Evolutionary conservation across 2,797 vertebrate genomes (phyloP).

Genomic region (Schizopygopsis pylzovi): DNA sequence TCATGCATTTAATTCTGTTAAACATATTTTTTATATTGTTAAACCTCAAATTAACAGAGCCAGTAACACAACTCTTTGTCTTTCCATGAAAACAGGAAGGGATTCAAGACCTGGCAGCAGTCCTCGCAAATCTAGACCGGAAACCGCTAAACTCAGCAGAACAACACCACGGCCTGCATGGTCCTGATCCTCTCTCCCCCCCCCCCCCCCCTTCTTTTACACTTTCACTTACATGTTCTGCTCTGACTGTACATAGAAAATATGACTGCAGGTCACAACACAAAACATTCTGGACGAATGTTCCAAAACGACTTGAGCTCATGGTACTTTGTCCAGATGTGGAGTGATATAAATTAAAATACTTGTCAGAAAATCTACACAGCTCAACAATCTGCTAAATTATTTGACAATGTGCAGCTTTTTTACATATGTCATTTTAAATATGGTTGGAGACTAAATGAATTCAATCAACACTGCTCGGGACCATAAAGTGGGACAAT

Average conservation of each 20-base stretch:
- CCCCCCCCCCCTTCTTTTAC: background rate
- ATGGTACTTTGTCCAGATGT: background rate
- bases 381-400: background rate
- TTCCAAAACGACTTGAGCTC: background rate
- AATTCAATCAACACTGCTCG: background rate
- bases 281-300: background rate
- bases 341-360: background rate
- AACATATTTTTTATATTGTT: background rate
- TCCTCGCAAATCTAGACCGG: slow-evolving; percentile 66
- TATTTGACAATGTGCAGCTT: background rate
- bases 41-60: background rate
- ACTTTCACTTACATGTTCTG: background rate
- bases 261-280: background rate
- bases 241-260: background rate
- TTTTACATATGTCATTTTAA: background rate
- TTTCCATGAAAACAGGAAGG: slow-evolving; percentile 67
- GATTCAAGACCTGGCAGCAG: slow-evolving; percentile 71
- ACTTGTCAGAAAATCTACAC: background rate
- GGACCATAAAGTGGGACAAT: slow-evolving; percentile 5
- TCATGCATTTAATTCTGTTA: background rate
- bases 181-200: slow-evolving; percentile 69
- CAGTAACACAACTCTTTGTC: slow-evolving; percentile 25
- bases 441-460: background rate
- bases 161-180: slow-evolving; percentile 77
- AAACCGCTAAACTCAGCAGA: slow-evolving; percentile 69